Percentiles rank a stretch among this genome's conserved stretches.
phyloP scores from a whole-genome alignment of 2,113 vertebrate genomes.

The Isurus oxyrinchus region DNA sequence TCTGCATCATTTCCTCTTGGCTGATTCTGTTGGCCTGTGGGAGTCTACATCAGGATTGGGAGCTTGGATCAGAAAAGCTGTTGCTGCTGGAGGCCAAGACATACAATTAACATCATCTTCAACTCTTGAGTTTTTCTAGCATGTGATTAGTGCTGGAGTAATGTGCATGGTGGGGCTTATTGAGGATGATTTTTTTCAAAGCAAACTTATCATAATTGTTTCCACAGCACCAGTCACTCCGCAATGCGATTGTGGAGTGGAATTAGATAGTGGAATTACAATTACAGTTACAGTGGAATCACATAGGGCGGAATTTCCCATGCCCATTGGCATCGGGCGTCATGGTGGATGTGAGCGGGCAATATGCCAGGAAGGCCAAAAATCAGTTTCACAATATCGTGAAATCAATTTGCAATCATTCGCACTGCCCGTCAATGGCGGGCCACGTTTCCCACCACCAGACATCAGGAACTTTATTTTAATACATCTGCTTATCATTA shows the following conservation, averaged over 20 bases:
- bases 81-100: background rate
- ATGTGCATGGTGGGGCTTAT: background rate
- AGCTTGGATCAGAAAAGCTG: background rate
- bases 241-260: background rate
- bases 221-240: background rate
- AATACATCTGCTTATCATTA: too few species aligned
- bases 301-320: too few species aligned
- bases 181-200: background rate
- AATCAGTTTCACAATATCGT: too few species aligned
- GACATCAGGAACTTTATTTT: too few species aligned
- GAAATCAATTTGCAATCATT: too few species aligned
- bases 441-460: too few species aligned
- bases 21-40: background rate
- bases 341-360: too few species aligned
- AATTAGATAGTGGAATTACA: background rate
- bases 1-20: background rate
- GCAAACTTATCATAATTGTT: background rate
- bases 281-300: too few species aligned
- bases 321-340: too few species aligned
- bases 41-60: background rate
- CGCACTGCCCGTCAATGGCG: too few species aligned
- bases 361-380: too few species aligned
- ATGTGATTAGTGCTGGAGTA: too few species aligned
- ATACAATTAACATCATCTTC: background rate
- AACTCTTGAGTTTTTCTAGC: background rate